Percentiles rank a stretch among this genome's conserved stretches.
These are phyloP conservation scores for Merodon equestris DNA, from an alignment of 2,888 invertebrate genomes.

Conservation along the genomic window DNA sequence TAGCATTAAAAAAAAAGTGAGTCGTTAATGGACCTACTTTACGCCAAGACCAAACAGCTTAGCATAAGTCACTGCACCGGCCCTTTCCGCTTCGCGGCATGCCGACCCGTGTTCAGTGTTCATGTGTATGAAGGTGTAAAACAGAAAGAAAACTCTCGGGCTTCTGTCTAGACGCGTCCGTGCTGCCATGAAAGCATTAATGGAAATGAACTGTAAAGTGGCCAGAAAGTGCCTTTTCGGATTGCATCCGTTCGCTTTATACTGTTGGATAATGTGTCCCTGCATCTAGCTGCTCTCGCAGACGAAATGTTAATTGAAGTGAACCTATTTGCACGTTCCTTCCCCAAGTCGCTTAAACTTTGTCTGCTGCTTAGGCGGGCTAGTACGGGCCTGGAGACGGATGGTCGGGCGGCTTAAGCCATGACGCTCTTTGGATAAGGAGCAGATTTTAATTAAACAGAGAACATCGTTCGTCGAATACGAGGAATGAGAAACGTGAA, in stretches of 20 bases:
- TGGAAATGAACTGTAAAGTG: conserved; percentile 69
- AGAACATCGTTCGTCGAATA: conserved; percentile 36
- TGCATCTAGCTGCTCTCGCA: conserved; percentile 39
- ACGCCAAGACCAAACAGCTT: conserved; percentile 30
- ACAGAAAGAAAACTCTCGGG: conserved; percentile 14
- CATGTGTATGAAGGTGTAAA: not conserved
- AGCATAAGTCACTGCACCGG: conserved; percentile 38
- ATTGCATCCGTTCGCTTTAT: conserved; percentile 10
- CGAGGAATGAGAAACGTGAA: conserved; percentile 13
- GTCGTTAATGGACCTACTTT: conserved; percentile 67
- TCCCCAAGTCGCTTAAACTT: not conserved
- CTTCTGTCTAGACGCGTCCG: conserved; percentile 68
- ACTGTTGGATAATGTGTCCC: conserved; percentile 45
- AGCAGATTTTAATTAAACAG: conserved; percentile 52
- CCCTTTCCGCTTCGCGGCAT: conserved; percentile 21
- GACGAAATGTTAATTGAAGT: conserved; percentile 66
- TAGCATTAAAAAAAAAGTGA: conserved; percentile 66
- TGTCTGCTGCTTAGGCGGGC: no score
- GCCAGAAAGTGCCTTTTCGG: conserved; percentile 60
- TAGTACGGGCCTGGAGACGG: no score
- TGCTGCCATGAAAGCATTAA: conserved; percentile 66
- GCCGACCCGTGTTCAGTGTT: not conserved
- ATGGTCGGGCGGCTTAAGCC: conserved; percentile 6
- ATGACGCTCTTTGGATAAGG: conserved; percentile 19
- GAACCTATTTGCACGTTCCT: conserved; percentile 60